Evolutionary conservation across 2,888 invertebrate genomes (phyloP), one percentile per base, ranked within the genome.

Genomic region (Chironomus riparius): DNA sequence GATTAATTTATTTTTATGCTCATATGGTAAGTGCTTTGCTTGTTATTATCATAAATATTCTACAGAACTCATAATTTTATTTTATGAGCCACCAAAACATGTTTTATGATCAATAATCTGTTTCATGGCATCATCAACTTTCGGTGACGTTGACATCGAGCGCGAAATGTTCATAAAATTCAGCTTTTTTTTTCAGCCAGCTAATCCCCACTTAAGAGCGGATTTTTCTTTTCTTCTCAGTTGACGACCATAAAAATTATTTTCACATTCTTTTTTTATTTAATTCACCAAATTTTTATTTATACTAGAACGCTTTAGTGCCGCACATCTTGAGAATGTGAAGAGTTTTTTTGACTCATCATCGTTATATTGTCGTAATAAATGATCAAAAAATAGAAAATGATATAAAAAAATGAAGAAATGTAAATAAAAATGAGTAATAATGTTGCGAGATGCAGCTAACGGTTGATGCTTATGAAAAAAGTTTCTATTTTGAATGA

Each of bases 391-490:
- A 56, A 50, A 56, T 56, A 15, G 56, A 56, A 18, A 15, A 56
- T 56, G 56, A 56, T 10, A 38, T 38, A 28, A 38, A 38, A 50
- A 56, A 56, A 18, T 15, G 7, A 50, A 50, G 50, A 50, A 50
- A 56, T 56, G 15, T 56, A 15, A n/a, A n/a, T 56, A 38, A 38
- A 38, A 38, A 38, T 38, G 38, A 38, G 38, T 38, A 38, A 38
- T 38, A 38, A 38, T 38, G 38, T 38, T 38, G 38, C 1, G 38
- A 38, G 10, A 10, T 38, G 38, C 38, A 38, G 38, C 38, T 38
- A 38, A 38, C 38, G 38, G 38, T 91, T 83, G n/a, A n/a, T n/a
- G n/a, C n/a, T 98, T 98, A 83, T 94, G 3, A 28, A 28, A 28
- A 28, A 28, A 4, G 1, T 28, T 28, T 28, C 28, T 28, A 28